A percentile compares a stretch with the other conserved stretches of the same genome.
Evolutionary conservation across 2,888 invertebrate genomes (phyloP).

Genomic region (Ectobius pallidus): DNA sequence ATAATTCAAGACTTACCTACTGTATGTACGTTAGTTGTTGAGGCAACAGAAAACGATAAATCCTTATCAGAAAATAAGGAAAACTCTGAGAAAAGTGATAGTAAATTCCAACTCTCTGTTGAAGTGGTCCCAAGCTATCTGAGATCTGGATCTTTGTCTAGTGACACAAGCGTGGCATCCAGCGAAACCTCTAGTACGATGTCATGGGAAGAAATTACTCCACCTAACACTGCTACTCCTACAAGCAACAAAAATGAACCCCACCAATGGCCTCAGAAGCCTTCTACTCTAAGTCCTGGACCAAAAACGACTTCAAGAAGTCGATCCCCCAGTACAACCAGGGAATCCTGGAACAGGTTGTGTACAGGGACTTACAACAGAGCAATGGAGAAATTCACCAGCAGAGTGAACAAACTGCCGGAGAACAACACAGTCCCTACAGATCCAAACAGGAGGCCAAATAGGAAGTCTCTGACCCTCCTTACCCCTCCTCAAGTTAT

Average conservation of each 20-base stretch:
- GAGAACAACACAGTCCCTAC: background rate
- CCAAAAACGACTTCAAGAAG: slow-evolving; percentile 29
- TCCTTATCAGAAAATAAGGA: background rate
- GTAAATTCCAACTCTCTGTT: slow-evolving; percentile 4
- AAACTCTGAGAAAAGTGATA: background rate
- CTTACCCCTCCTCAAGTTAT: slow-evolving; percentile 11
- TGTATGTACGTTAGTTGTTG: slow-evolving; percentile 23
- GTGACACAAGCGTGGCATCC: slow-evolving; percentile 47
- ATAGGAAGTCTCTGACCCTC: slow-evolving; percentile 26
- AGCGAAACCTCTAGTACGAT: slow-evolving; percentile 51
- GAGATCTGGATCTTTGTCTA: slow-evolving; percentile 45
- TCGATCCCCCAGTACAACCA: slow-evolving; percentile 36
- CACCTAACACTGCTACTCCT: slow-evolving; percentile 41
- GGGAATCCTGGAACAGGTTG: slow-evolving; percentile 52
- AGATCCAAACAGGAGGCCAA: slow-evolving; percentile 12
- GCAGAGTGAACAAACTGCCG: slow-evolving; percentile 44
- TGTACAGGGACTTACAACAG: slow-evolving; percentile 57
- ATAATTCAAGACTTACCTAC: background rate
- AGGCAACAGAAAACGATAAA: background rate
- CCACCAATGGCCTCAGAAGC: background rate
- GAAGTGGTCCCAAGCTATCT: slow-evolving; percentile 33
- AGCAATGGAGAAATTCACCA: slow-evolving; percentile 56
- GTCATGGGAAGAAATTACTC: slow-evolving; percentile 51
- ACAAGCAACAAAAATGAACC: slow-evolving; percentile 42
- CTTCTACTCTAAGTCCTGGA: background rate